Evolutionary conservation across 2,888 invertebrate species (phyloP).

Genomic region (Metellina segmentata): DNA sequence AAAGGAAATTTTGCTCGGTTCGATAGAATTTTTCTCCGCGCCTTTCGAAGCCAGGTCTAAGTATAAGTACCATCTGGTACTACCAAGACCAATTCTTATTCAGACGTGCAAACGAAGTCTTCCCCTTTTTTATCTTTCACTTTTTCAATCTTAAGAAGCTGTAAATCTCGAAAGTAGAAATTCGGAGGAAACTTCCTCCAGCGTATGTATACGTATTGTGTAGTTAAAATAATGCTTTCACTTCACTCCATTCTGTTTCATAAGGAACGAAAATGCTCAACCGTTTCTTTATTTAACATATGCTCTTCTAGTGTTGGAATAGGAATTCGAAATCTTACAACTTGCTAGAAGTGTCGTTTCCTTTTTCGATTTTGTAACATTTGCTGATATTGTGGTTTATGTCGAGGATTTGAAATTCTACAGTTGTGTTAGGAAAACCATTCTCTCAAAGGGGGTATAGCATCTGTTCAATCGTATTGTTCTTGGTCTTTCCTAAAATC

Average conservation of each 20-base stretch:
- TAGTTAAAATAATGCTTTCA: constrained; percentile 36
- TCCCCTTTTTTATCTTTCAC: background rate
- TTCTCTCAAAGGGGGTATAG: background rate
- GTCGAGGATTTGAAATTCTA: background rate
- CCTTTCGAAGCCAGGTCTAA: constrained; percentile 32
- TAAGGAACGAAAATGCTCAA: constrained; percentile 9
- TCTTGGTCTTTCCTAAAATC: background rate
- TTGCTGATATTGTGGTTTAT: background rate
- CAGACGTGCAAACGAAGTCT: constrained; percentile 36
- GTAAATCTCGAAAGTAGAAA: background rate
- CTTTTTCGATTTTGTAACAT: constrained; percentile 14
- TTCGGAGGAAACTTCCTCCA: constrained; percentile 6
- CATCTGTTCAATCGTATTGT: background rate
- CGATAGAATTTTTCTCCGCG: constrained; percentile 33
- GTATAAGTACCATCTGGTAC: constrained; percentile 64
- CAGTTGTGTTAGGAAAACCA: background rate
- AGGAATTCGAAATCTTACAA: constrained; percentile 4
- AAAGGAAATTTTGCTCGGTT: constrained; percentile 44
- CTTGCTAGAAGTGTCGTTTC: constrained; percentile 2
- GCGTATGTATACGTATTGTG: constrained; percentile 16
- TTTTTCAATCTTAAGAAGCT: constrained; percentile 17
- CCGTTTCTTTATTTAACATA: constrained; percentile 29
- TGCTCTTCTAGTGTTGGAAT: constrained; percentile 5
- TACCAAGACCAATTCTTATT: constrained; percentile 35
- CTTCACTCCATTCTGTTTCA: background rate